Percentiles rank a stretch among this genome's conserved stretches.
These are phyloP conservation scores for Eulemur coronatus DNA, from an alignment of 2,797 vertebrate species.

Conservation along the genomic window DNA sequence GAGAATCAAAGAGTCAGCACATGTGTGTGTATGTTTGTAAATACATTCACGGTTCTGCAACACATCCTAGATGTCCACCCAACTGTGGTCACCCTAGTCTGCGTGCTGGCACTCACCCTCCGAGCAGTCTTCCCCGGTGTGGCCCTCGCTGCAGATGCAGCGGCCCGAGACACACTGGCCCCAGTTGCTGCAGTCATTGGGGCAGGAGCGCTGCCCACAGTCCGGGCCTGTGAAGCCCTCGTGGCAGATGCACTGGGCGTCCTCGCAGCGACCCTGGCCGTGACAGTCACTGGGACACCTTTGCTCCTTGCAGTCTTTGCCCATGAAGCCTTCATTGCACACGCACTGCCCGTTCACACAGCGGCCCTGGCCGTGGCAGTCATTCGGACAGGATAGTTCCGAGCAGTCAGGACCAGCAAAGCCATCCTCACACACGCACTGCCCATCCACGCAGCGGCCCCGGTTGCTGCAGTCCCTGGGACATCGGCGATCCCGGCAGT, in stretches of 20 bases:
- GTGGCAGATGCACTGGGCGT: conserved; percentile 86
- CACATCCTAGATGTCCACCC: fast-evolving
- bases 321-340: conserved; percentile 89
- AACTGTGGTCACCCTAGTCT: fast-evolving
- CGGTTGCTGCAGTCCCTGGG: conserved; percentile 88
- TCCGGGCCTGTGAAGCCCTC: conserved; percentile 91
- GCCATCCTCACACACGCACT: conserved; percentile 91
- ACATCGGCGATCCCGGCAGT: conserved; percentile 91
- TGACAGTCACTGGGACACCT: conserved; percentile 87
- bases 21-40: not conserved
- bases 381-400: conserved; percentile 89
- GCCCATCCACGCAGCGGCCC: conserved; percentile 90
- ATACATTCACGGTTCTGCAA: not conserved
- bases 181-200: conserved; percentile 74
- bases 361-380: conserved; percentile 88
- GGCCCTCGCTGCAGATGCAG: conserved; percentile 90
- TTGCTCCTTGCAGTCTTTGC: conserved; percentile 88
- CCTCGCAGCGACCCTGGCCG: conserved; percentile 80
- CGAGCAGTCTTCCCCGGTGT: conserved; percentile 89
- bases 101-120: conserved; percentile 17
- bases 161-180: conserved; percentile 83
- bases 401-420: conserved; percentile 91
- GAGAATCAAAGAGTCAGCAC: too few relatives aligned
- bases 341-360: conserved; percentile 89
- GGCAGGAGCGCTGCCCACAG: conserved; percentile 84